phyloP scores from a whole-genome alignment of 2,113 vertebrate genomes.

The Nyctibius bracteatus region DNA sequence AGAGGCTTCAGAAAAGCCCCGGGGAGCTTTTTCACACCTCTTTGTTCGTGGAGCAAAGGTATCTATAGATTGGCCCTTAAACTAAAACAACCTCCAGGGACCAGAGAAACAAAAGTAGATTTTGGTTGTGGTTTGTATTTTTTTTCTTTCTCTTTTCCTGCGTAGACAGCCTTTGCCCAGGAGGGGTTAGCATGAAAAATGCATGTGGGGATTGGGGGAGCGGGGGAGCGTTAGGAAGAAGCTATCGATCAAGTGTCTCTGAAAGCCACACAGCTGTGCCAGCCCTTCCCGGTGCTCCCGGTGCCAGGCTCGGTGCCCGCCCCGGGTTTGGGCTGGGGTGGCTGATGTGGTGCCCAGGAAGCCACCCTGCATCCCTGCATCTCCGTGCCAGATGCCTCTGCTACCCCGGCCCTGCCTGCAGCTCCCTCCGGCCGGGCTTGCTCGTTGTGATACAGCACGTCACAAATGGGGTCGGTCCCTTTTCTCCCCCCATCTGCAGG shows the following conservation, averaged over 20 bases:
- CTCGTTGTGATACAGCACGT: accelerated
- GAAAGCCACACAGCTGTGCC: slow-evolving; percentile 79
- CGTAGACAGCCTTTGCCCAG: slow-evolving; percentile 51
- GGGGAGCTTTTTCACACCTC: slow-evolving; percentile 16
- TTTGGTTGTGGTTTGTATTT: slow-evolving; percentile 21
- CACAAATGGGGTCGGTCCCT: accelerated
- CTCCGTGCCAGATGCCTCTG: accelerated
- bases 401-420: accelerated
- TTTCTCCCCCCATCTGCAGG: not conserved
- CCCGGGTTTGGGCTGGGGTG: accelerated
- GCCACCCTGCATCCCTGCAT: accelerated
- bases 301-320: not conserved
- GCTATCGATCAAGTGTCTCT: slow-evolving; percentile 77
- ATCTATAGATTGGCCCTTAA: slow-evolving; percentile 70
- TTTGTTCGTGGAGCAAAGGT: slow-evolving; percentile 58
- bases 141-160: slow-evolving; percentile 28
- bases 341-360: not conserved
- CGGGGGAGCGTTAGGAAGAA: slow-evolving; percentile 45
- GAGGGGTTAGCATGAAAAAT: slow-evolving; percentile 74
- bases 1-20: not conserved
- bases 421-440: accelerated
- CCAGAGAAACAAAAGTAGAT: slow-evolving; percentile 43
- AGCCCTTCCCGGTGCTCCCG: not conserved
- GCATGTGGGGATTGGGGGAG: slow-evolving; percentile 59
- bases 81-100: slow-evolving; percentile 48